phyloP scores from a whole-genome alignment of 1,140 invertebrate species.

The Nephila pilipes region DNA sequence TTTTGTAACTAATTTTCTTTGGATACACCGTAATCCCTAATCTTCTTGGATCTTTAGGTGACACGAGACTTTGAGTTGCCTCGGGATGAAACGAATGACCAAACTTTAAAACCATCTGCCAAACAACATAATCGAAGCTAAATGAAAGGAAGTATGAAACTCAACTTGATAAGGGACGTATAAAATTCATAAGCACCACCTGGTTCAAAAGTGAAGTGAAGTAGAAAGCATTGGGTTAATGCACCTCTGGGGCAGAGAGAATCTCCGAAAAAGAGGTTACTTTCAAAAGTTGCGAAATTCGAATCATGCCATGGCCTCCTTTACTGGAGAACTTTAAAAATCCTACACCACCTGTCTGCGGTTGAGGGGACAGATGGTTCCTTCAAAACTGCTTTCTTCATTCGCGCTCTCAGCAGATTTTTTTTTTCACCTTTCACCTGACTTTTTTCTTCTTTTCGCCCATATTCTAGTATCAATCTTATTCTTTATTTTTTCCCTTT shows the following conservation, averaged over 20 bases:
- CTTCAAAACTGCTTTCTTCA: neutral
- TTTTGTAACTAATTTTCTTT: too few species aligned
- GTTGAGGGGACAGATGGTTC: slow-evolving; percentile 27
- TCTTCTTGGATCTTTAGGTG: too few species aligned
- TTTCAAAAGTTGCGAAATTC: slow-evolving; percentile 43
- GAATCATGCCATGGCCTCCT: slow-evolving; percentile 15
- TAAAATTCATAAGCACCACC: neutral
- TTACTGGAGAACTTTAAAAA: slow-evolving; percentile 15
- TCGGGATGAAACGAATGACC: neutral
- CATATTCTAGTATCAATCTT: neutral
- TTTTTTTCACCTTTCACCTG: neutral
- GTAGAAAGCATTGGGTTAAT: neutral
- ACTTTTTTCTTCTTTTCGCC: neutral
- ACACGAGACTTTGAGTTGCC: too few species aligned
- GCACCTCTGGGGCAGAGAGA: neutral
- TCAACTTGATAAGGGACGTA: neutral
- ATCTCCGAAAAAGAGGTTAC: neutral
- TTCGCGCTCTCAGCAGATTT: neutral
- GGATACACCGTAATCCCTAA: too few species aligned
- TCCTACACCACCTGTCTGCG: slow-evolving; percentile 8
- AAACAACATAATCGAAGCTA: neutral
- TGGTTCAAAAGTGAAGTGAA: neutral
- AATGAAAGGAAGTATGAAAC: neutral
- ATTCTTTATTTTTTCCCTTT: neutral
- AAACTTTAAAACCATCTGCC: neutral